A percentile compares a stretch with the other conserved stretches of the same genome.
phyloP scores from a whole-genome alignment of 2,888 invertebrate genomes.

The Trachelus stipa region DNA sequence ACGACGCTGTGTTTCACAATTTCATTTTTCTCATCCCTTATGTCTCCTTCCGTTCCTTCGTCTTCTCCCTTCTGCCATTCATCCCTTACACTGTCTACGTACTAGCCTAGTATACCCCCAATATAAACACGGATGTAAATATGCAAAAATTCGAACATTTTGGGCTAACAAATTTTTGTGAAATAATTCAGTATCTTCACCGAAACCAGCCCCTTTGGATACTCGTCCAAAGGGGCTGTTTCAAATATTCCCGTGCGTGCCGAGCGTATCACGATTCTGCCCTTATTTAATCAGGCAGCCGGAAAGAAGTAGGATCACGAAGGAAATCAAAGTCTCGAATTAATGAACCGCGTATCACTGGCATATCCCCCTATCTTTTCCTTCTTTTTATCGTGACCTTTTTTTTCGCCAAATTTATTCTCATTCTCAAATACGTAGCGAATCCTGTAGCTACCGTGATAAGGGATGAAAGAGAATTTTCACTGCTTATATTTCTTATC shows the following conservation, averaged over 20 bases:
- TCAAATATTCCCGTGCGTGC: neutral
- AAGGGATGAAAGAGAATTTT: neutral
- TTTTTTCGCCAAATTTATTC: neutral
- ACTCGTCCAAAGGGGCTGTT: neutral
- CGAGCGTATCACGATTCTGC: neutral
- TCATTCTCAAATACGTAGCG: neutral
- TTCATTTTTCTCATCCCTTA: slow-evolving; percentile 21
- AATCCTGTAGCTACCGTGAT: neutral
- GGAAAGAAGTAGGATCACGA: neutral
- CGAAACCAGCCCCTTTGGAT: too few relatives aligned
- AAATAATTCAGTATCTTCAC: neutral
- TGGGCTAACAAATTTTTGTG: neutral
- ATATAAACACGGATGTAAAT: neutral
- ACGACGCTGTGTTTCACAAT: neutral
- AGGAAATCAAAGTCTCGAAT: slow-evolving; percentile 14
- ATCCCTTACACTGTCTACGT: neutral
- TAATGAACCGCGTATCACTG: slow-evolving; percentile 29
- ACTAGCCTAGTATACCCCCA: neutral
- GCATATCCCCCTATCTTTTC: neutral
- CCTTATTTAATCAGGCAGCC: neutral
- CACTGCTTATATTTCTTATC: neutral
- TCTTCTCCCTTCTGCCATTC: slow-evolving; percentile 6
- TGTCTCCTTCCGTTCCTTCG: slow-evolving; percentile 20
- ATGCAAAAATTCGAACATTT: neutral
- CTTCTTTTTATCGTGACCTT: neutral